These are phyloP conservation scores for Gallinago paraguaiae DNA, from an alignment of 2,113 vertebrate genomes.

Conservation along the genomic window DNA sequence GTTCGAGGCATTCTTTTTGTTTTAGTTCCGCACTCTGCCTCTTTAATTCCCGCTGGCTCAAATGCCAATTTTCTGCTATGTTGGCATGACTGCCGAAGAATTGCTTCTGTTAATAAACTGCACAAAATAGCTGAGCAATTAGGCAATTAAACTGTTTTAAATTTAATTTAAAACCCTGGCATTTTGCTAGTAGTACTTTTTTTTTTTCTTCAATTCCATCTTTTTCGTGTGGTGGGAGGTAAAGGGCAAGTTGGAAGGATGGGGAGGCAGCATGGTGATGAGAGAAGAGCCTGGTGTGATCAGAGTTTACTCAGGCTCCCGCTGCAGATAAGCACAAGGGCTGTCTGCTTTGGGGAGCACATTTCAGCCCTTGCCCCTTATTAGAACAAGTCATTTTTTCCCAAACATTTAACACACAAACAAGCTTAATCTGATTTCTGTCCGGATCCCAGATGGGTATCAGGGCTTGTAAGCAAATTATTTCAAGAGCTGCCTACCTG, in stretches of 20 bases:
- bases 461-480: slow-evolving; percentile 56
- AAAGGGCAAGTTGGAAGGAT: not conserved
- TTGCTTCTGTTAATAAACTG: slow-evolving; percentile 87
- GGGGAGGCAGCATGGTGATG: not conserved
- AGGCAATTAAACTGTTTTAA: slow-evolving; percentile 88
- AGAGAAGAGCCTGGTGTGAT: not conserved
- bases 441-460: slow-evolving; percentile 62
- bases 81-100: slow-evolving; percentile 83
- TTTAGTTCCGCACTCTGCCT: slow-evolving; percentile 80
- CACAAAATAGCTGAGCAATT: slow-evolving; percentile 87
- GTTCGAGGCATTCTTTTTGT: slow-evolving; percentile 81
- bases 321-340: not conserved
- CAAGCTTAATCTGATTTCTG: slow-evolving; percentile 73
- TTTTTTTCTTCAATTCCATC: slow-evolving; percentile 1
- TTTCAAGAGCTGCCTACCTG: slow-evolving; percentile 57
- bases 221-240: not conserved
- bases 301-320: not conserved
- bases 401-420: slow-evolving; percentile 72
- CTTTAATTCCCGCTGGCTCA: slow-evolving; percentile 86
- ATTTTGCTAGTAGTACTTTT: slow-evolving; percentile 69
- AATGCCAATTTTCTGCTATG: slow-evolving; percentile 93
- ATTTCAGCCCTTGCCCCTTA: slow-evolving; percentile 42
- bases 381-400: slow-evolving; percentile 70
- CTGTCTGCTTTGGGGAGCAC: slow-evolving; percentile 19
- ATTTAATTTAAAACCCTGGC: slow-evolving; percentile 79